These are phyloP conservation scores for Ecdyonurus torrentis DNA, from an alignment of 2,888 invertebrate genomes.

Conservation along the genomic window DNA sequence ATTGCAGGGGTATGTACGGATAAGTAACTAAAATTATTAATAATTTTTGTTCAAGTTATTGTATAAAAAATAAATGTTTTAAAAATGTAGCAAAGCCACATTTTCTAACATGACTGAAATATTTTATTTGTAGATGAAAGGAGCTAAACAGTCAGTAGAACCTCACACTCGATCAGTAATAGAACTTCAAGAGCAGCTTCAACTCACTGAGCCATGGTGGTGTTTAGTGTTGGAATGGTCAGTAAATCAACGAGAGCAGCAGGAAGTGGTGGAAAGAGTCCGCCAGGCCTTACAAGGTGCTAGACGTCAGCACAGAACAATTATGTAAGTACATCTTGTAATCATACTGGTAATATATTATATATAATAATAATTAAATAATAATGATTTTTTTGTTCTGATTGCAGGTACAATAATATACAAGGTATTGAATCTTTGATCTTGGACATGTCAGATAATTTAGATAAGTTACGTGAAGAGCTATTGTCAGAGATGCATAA, in stretches of 20 bases:
- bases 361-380: background rate
- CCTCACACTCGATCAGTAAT: background rate
- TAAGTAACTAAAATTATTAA: no score
- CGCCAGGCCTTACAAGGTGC: background rate
- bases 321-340: background rate
- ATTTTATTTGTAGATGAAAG: background rate
- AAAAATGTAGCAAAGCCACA: no score
- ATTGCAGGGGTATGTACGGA: constrained; percentile 15
- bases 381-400: background rate
- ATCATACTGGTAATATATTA: background rate
- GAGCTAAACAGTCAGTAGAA: background rate
- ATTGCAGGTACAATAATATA: background rate
- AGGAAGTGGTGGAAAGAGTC: background rate
- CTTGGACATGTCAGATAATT: background rate
- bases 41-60: no score
- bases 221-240: background rate
- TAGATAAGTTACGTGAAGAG: background rate
- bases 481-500: background rate
- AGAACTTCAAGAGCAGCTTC: background rate
- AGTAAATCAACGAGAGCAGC: background rate
- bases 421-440: background rate
- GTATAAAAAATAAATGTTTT: no score
- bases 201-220: background rate
- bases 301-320: background rate
- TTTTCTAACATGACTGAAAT: no score